Percentiles rank a stretch among this genome's conserved stretches.
These are phyloP conservation scores for Columba livia DNA, from an alignment of 2,113 vertebrate species.

Conservation along the genomic window DNA sequence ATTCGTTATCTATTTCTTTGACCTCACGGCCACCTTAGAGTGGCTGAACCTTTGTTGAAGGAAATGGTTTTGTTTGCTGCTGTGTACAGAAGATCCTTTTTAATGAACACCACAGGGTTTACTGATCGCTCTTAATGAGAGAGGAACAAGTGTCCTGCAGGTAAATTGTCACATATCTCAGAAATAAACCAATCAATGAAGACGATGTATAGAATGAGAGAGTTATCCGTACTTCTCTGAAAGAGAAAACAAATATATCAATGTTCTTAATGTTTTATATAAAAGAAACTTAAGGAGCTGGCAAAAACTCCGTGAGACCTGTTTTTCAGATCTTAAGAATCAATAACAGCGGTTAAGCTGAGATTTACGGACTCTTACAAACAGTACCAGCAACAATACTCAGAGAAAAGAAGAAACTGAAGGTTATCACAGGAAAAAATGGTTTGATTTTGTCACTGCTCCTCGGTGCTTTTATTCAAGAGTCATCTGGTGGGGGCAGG, in stretches of 20 bases:
- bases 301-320: not conserved
- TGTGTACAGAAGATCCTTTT: conserved; percentile 58
- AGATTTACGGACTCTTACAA: conserved; percentile 31
- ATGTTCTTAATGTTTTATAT: conserved; percentile 3
- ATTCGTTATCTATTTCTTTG: conserved; percentile 63
- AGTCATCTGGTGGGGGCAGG: not conserved
- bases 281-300: conserved; percentile 14
- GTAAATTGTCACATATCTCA: conserved; percentile 65
- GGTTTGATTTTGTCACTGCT: not conserved
- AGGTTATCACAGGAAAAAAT: not conserved
- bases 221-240: not conserved
- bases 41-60: conserved; percentile 39
- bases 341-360: conserved; percentile 16
- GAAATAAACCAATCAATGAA: conserved; percentile 60
- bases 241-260: conserved; percentile 51
- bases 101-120: conserved; percentile 75
- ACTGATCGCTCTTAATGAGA: conserved; percentile 72
- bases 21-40: conserved; percentile 65
- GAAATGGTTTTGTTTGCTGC: conserved; percentile 42
- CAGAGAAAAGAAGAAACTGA: conserved; percentile 1
- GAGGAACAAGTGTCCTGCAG: conserved; percentile 54
- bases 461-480: not conserved
- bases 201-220: conserved; percentile 41
- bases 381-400: conserved; percentile 1
- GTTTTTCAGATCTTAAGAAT: conserved; percentile 1